phyloP scores from a whole-genome alignment of 2,888 invertebrate species.

The Heliconius sara region DNA sequence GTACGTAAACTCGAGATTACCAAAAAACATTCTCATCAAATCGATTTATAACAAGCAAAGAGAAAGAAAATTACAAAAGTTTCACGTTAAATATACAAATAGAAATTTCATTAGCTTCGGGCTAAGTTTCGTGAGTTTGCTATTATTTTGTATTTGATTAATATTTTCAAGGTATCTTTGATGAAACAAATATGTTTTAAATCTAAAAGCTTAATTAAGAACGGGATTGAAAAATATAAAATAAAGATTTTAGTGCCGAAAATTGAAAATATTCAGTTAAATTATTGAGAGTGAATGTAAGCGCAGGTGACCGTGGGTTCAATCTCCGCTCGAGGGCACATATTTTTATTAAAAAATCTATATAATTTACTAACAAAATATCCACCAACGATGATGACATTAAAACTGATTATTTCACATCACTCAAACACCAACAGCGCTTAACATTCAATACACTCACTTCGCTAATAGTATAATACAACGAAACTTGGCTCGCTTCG shows the following conservation, averaged over 20 bases:
- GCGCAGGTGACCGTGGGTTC: too few relatives aligned
- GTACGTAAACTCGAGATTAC: not conserved
- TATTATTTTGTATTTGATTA: constrained; percentile 20
- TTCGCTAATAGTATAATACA: not conserved
- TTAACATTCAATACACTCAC: not conserved
- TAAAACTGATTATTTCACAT: not conserved
- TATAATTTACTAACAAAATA: too few relatives aligned
- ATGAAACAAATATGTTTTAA: not conserved
- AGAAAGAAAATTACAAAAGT: constrained; percentile 18
- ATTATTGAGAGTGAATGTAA: too few relatives aligned
- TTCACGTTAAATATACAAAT: constrained; percentile 20
- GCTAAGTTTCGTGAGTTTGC: not conserved
- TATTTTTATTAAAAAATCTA: too few relatives aligned
- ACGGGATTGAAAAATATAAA: not conserved
- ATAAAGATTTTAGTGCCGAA: not conserved
- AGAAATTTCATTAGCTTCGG: constrained; percentile 20
- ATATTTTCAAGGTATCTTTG: constrained; percentile 6
- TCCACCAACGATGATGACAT: too few relatives aligned
- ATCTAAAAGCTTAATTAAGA: constrained; percentile 2
- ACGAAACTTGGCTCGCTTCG: not conserved
- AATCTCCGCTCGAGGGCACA: too few relatives aligned
- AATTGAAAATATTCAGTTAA: not conserved
- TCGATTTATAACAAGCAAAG: constrained; percentile 1
- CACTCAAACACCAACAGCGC: not conserved
- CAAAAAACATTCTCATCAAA: not conserved